Evolutionary conservation across 64 coral and sea anemone genomes (phyloP).

Genomic region (Montipora cactus): DNA sequence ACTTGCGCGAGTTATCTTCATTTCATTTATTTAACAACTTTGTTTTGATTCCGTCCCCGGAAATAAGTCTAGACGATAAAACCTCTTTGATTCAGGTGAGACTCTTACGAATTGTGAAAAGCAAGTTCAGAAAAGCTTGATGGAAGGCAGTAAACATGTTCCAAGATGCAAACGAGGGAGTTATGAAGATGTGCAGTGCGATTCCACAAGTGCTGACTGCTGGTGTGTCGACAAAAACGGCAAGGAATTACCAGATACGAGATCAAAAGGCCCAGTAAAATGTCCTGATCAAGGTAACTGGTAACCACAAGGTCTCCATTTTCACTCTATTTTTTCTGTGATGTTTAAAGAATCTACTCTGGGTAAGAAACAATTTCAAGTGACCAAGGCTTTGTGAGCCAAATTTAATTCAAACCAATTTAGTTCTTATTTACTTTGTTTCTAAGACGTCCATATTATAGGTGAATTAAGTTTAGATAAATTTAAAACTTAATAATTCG

Average conservation of each 20-base stretch:
- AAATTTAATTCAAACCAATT: no score
- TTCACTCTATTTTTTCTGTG: background rate
- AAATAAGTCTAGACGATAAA: no score
- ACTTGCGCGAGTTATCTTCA: no score
- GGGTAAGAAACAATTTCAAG: no score
- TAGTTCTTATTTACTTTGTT: no score
- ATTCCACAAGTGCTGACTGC: constrained; percentile 43
- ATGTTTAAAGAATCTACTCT: background rate
- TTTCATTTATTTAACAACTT: no score
- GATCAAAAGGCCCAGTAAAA: constrained; percentile 50
- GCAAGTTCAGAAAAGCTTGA: constrained; percentile 11
- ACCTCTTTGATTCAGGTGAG: background rate
- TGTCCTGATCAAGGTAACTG: constrained; percentile 71
- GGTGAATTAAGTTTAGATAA: no score
- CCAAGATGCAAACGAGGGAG: constrained; percentile 76
- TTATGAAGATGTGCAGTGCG: constrained; percentile 77
- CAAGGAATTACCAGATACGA: constrained; percentile 50
- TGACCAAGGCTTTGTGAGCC: no score
- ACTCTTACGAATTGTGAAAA: constrained; percentile 29
- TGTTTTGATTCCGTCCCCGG: no score
- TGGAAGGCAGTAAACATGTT: constrained; percentile 29
- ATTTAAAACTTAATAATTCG: no score
- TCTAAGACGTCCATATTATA: no score
- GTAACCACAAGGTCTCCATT: background rate
- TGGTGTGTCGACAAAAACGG: constrained; percentile 79